Evolutionary conservation across 2,888 invertebrate species (phyloP).

Genomic region (Cyrtodaria siliqua): DNA sequence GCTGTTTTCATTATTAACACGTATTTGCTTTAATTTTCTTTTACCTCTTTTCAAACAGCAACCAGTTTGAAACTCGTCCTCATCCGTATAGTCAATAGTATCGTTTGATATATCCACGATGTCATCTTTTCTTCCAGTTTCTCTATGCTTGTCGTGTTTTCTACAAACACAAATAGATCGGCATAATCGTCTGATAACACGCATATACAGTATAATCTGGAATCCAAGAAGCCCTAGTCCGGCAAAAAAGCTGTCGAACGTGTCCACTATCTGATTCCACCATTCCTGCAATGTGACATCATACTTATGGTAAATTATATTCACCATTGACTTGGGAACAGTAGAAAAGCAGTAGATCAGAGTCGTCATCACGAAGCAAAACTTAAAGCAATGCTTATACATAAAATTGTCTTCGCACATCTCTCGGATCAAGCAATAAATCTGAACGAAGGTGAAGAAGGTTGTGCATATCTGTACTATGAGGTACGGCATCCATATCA

Average conservation of each 20-base stretch:
- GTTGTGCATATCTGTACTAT: constrained; percentile 41
- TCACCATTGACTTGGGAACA: constrained; percentile 48
- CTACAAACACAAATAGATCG: constrained; percentile 21
- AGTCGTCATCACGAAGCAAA: constrained; percentile 28
- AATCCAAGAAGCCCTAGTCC: constrained; percentile 34
- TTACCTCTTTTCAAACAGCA: no score
- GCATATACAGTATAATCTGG: constrained; percentile 23
- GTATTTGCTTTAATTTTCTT: no score
- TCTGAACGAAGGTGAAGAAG: constrained; percentile 19
- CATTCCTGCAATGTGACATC: constrained; percentile 29
- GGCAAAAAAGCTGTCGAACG: constrained; percentile 32
- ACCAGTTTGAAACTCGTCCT: no score
- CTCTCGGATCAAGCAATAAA: constrained; percentile 49
- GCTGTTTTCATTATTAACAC: no score
- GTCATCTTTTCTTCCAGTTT: no score
- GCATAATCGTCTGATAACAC: not conserved
- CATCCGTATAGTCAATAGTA: no score
- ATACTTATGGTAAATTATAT: constrained; percentile 32
- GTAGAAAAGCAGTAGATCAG: constrained; percentile 37
- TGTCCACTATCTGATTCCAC: constrained; percentile 36
- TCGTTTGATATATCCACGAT: no score
- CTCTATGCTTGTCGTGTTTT: no score
- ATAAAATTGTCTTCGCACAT: constrained; percentile 51
- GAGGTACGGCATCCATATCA: constrained; percentile 47
- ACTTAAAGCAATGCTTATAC: constrained; percentile 51